Percentiles rank a stretch among this genome's conserved stretches.
These are phyloP conservation scores for Epicauta chinensis DNA, from an alignment of 1,140 invertebrate genomes.

Conservation along the genomic window DNA sequence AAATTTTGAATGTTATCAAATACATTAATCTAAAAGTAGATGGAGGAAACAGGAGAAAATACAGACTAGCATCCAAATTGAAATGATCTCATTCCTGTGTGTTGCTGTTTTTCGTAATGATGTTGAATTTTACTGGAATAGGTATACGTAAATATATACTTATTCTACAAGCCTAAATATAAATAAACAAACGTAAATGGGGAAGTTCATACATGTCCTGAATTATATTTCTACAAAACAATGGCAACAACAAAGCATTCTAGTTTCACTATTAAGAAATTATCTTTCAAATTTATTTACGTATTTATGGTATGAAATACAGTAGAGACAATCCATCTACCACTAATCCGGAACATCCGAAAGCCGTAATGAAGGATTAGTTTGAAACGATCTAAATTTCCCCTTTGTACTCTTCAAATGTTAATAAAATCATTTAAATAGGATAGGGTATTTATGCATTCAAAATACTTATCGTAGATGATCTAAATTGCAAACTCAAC, in stretches of 20 bases:
- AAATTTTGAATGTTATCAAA: slow-evolving; percentile 18
- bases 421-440: too few species aligned
- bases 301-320: too few species aligned
- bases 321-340: too few species aligned
- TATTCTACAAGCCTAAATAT: slow-evolving; percentile 2
- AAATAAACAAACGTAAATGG: slow-evolving; percentile 15
- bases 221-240: slow-evolving; percentile 7
- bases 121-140: slow-evolving; percentile 15
- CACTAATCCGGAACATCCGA: too few species aligned
- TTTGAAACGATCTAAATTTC: too few species aligned
- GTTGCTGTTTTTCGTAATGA: slow-evolving; percentile 12
- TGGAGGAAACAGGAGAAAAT: slow-evolving; percentile 14
- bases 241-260: slow-evolving; percentile 10
- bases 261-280: slow-evolving; percentile 13
- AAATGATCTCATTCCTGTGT: slow-evolving; percentile 14
- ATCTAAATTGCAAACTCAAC: too few species aligned
- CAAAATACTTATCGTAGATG: too few species aligned
- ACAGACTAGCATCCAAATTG: slow-evolving; percentile 13
- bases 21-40: slow-evolving; percentile 14
- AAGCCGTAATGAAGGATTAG: too few species aligned
- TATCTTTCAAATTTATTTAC: slow-evolving; percentile 16
- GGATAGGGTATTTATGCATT: too few species aligned
- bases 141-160: slow-evolving; percentile 11
- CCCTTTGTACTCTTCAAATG: too few species aligned
- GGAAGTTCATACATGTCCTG: slow-evolving; percentile 14